phyloP scores from a whole-genome alignment of 2,888 invertebrate species.

The Xylota sylvarum region DNA sequence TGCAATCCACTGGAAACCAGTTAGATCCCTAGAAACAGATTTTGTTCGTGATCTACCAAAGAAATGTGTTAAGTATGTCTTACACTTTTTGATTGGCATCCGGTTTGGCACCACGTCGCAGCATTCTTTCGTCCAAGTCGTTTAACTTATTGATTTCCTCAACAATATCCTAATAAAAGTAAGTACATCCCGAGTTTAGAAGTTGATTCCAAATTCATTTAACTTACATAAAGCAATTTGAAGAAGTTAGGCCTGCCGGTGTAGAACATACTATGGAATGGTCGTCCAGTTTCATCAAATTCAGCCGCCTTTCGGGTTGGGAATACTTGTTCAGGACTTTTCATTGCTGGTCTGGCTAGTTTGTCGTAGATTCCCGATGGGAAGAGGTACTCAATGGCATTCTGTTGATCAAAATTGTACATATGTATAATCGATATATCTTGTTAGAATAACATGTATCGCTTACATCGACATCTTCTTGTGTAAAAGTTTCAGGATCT shows the following conservation, averaged over 20 bases:
- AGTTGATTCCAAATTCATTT: background rate
- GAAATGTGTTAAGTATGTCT: constrained; percentile 78
- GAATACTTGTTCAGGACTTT: constrained; percentile 94
- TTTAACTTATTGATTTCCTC: constrained; percentile 89
- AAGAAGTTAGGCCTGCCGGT: constrained; percentile 95
- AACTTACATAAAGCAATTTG: constrained; percentile 91
- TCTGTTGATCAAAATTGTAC: constrained; percentile 85
- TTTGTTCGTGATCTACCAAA: background rate
- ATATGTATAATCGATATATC: background rate
- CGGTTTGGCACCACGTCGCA: constrained; percentile 87
- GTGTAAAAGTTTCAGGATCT: constrained; percentile 94
- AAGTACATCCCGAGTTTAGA: background rate
- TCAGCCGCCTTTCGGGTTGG: constrained; percentile 94
- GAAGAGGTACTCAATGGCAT: constrained; percentile 96
- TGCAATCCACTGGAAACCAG: constrained; percentile 88
- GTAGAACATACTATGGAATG: constrained; percentile 96
- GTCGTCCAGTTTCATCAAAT: constrained; percentile 96
- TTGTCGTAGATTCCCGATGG: constrained; percentile 96
- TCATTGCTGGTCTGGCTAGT: constrained; percentile 95
- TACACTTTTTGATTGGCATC: constrained; percentile 88
- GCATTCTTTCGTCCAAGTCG: constrained; percentile 89
- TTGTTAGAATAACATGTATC: background rate
- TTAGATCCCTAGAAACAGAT: constrained; percentile 85
- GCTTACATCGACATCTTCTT: constrained; percentile 93
- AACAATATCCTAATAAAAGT: constrained; percentile 87